Percentiles rank a stretch among this genome's conserved stretches.
Conservation (phyloP, 2,888 invertebrate genomes). For the Chymomyza amoena region DNA sequence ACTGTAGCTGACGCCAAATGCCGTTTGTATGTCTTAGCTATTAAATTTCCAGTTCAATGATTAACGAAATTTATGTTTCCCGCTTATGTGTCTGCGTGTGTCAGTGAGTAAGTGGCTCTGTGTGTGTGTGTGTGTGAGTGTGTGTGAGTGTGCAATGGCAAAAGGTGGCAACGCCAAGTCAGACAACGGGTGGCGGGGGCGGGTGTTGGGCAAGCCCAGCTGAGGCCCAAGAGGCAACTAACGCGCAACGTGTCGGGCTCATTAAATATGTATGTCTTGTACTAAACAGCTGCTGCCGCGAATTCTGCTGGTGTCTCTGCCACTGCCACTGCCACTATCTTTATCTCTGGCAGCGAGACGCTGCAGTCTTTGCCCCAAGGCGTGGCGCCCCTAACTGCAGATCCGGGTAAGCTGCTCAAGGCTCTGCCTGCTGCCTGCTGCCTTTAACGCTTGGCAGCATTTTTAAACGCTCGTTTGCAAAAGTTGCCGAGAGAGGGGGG, state of each 20-base stretch:
- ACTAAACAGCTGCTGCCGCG: conserved; percentile 57
- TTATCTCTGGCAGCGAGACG: background rate
- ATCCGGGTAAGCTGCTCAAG: background rate
- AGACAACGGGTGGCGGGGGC: background rate
- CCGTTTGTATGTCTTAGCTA: conserved; percentile 55
- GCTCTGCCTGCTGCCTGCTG: background rate
- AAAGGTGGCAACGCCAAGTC: background rate
- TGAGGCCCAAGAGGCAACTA: conserved; percentile 5
- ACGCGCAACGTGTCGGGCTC: conserved; percentile 68
- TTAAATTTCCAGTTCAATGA: conserved; percentile 71
- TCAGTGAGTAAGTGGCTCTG: background rate
- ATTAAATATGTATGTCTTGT: conserved; percentile 72
- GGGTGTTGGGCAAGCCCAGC: background rate
- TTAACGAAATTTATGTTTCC: conserved; percentile 72
- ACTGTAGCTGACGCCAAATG: conserved; percentile 41
- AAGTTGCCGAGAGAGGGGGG: background rate
- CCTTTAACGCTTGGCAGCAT: background rate
- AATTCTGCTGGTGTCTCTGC: background rate
- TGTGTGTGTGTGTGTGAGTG: conserved; percentile 10
- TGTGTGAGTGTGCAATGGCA: background rate
- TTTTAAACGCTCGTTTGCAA: background rate
- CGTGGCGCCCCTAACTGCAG: background rate
- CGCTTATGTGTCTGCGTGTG: conserved; percentile 43
- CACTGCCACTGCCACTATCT: conserved; percentile 1
- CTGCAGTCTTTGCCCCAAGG: background rate